These are phyloP conservation scores for Nothobranchius kuhntae DNA, from an alignment of 2,113 vertebrate genomes.

Conservation along the genomic window DNA sequence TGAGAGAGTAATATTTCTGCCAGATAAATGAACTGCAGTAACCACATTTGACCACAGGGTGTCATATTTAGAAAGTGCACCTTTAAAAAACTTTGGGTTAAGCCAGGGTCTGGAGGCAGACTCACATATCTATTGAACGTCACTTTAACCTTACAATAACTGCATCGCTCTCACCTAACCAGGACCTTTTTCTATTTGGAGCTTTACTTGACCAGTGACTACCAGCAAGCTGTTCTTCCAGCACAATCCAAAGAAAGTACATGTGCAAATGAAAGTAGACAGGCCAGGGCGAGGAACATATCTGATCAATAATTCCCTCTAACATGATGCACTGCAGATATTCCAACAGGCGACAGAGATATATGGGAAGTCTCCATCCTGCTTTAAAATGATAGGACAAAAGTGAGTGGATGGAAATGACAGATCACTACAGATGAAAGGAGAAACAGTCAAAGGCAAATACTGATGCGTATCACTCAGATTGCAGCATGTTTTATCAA, in stretches of 20 bases:
- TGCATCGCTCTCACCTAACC: too few relatives aligned
- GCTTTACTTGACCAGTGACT: not conserved
- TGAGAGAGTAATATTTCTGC: too few relatives aligned
- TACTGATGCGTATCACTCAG: conserved; percentile 18
- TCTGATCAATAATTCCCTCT: conserved; percentile 39
- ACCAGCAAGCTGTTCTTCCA: not conserved
- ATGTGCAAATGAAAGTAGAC: not conserved
- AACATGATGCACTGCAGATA: conserved; percentile 13
- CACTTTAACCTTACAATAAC: too few relatives aligned
- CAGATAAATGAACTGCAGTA: too few relatives aligned
- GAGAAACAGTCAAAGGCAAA: conserved; percentile 25
- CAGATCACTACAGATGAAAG: conserved; percentile 25
- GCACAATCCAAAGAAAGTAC: not conserved
- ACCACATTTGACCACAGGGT: too few relatives aligned
- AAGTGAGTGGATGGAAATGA: conserved; percentile 27
- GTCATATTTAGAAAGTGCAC: too few relatives aligned
- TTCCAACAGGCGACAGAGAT: conserved; percentile 1
- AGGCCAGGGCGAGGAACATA: conserved; percentile 14
- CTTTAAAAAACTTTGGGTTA: too few relatives aligned
- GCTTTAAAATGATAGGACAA: conserved; percentile 1
- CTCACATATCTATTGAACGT: too few relatives aligned
- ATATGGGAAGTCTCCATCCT: conserved; percentile 27
- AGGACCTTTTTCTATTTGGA: not conserved
- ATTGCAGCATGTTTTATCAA: conserved; percentile 41
- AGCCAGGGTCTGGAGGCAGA: too few relatives aligned